Conservation (phyloP, 2,113 vertebrate genomes). For the Nothobranchius furzeri region DNA sequence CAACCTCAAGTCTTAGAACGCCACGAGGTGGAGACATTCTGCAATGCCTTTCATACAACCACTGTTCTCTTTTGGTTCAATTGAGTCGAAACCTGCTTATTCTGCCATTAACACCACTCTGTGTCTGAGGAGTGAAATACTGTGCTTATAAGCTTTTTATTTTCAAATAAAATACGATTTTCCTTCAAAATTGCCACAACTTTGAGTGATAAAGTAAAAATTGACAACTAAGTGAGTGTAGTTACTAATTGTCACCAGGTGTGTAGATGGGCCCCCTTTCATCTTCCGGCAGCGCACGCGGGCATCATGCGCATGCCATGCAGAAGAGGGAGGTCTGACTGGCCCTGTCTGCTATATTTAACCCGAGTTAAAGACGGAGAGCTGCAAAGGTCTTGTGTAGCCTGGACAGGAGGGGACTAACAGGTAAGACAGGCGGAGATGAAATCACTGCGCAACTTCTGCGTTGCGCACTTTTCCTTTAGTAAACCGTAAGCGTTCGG, state of each 20-base stretch:
- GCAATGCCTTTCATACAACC: not conserved
- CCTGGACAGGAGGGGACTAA: not conserved
- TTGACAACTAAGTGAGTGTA: not conserved
- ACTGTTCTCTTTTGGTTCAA: not conserved
- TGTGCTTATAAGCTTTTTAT: not conserved
- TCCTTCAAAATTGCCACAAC: not conserved
- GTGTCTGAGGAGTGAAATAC: not conserved
- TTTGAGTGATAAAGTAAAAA: no score
- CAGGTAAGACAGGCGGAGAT: conserved; percentile 34
- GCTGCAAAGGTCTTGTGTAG: not conserved
- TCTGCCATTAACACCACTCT: not conserved
- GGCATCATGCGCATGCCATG: conserved; percentile 43
- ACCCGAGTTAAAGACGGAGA: conserved; percentile 21
- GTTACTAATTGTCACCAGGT: not conserved
- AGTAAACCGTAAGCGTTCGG: no score
- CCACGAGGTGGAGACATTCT: conserved; percentile 35
- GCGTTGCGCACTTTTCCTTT: no score
- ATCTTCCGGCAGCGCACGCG: conserved; percentile 35
- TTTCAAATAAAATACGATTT: conserved; percentile 6
- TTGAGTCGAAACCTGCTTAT: not conserved
- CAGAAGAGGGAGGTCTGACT: conserved; percentile 27
- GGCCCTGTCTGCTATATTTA: conserved; percentile 67
- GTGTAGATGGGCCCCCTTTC: not conserved
- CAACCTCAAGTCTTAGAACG: not conserved
- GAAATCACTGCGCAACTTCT: not conserved